phyloP scores from a whole-genome alignment of 2,797 vertebrate species.

The Mus minutoides region DNA sequence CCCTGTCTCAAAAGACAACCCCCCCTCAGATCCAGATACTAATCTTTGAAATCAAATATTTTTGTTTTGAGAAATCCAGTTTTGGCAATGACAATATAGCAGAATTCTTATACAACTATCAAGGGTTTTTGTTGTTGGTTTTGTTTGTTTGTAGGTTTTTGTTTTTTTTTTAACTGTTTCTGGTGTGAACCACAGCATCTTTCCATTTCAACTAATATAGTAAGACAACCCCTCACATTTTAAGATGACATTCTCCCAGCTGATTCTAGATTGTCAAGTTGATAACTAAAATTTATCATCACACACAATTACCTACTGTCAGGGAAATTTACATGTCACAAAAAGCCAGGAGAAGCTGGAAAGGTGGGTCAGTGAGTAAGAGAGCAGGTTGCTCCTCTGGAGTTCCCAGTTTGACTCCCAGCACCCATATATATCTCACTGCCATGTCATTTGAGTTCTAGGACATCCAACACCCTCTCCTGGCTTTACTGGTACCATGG shows the following conservation, averaged over 20 bases:
- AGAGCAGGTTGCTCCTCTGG: not conserved
- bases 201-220: not conserved
- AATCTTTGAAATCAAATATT: slow-evolving; percentile 7
- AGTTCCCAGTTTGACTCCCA: not conserved
- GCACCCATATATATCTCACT: not conserved
- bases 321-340: not conserved
- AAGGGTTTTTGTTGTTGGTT: not conserved
- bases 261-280: not conserved
- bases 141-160: not conserved
- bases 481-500: not conserved
- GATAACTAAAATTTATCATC: not conserved
- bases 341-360: not conserved
- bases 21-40: not conserved
- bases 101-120: not conserved
- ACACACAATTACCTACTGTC: not conserved
- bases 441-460: not conserved
- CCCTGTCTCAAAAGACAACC: not conserved
- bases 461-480: not conserved
- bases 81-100: not conserved
- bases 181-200: slow-evolving; percentile 1
- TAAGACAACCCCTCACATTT: not conserved
- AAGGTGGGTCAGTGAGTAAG: not conserved
- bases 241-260: not conserved
- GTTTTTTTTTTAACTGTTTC: not conserved
- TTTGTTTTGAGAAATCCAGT: slow-evolving; percentile 6